A percentile compares a stretch with the other conserved stretches of the same genome.
These are phyloP conservation scores for Nomia melanderi DNA, from an alignment of 1,140 invertebrate species.

Conservation along the genomic window DNA sequence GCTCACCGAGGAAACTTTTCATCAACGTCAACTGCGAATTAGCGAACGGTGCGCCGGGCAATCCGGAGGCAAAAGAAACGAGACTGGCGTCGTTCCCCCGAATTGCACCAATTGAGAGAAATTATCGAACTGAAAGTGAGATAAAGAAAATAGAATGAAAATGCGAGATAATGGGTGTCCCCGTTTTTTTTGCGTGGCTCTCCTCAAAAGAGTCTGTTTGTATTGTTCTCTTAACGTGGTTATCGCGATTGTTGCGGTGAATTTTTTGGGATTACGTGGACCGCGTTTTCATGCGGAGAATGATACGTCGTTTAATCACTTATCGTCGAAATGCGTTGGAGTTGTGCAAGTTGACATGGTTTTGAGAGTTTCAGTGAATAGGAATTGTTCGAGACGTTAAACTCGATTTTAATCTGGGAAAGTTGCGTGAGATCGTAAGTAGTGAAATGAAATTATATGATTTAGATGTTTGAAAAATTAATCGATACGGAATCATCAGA, in stretches of 20 bases:
- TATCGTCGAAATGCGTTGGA: too few relatives aligned
- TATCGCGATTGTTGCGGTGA: not conserved
- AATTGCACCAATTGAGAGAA: not conserved
- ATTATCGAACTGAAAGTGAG: not conserved
- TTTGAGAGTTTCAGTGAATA: too few relatives aligned
- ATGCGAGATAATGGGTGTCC: not conserved
- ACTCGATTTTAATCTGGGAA: too few relatives aligned
- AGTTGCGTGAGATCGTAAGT: too few relatives aligned
- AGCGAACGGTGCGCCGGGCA: not conserved
- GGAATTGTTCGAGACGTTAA: too few relatives aligned
- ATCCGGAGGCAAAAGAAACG: not conserved
- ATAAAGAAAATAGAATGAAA: not conserved
- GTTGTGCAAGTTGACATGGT: too few relatives aligned
- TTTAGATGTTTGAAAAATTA: too few relatives aligned
- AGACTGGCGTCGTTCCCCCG: not conserved
- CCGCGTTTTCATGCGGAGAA: too few relatives aligned
- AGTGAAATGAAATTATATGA: too few relatives aligned
- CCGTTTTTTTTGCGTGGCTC: not conserved
- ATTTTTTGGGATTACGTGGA: too few relatives aligned
- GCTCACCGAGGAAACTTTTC: not conserved
- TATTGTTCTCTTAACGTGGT: not conserved
- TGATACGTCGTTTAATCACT: too few relatives aligned
- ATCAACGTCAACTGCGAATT: slow-evolving; percentile 11
- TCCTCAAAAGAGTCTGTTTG: not conserved
- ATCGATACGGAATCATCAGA: too few relatives aligned